A percentile compares a stretch with the other conserved stretches of the same genome.
These are phyloP conservation scores for Trichoplusia ni DNA, from an alignment of 1,140 invertebrate species.

Conservation along the genomic window DNA sequence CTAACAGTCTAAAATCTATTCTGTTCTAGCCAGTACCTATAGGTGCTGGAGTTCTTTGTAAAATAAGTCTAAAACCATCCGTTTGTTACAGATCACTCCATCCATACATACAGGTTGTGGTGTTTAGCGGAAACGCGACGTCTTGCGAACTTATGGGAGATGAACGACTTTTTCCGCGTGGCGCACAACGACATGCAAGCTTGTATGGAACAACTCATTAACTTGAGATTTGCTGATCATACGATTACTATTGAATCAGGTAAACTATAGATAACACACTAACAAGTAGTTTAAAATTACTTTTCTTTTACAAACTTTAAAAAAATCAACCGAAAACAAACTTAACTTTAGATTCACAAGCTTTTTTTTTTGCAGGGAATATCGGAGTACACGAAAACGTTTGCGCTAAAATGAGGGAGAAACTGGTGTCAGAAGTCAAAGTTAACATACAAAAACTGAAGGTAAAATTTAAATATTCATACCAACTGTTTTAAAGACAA, in stretches of 20 bases:
- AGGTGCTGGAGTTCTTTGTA: too few relatives aligned
- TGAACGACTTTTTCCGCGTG: constrained; percentile 85
- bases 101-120: constrained; percentile 89
- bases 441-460: constrained; percentile 87
- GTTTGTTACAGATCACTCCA: constrained; percentile 84
- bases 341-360: neutral
- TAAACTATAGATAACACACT: constrained; percentile 13
- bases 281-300: neutral
- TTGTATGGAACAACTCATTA: constrained; percentile 84
- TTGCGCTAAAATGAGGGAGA: constrained; percentile 89
- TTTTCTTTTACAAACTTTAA: too few relatives aligned
- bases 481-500: neutral
- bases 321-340: neutral
- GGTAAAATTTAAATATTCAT: constrained; percentile 81
- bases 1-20: too few relatives aligned
- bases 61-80: too few relatives aligned
- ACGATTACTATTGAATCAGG: constrained; percentile 78
- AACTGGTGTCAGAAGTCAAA: constrained; percentile 88
- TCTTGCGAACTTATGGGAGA: constrained; percentile 88
- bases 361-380: constrained; percentile 62
- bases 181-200: constrained; percentile 85
- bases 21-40: too few relatives aligned
- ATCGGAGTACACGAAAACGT: constrained; percentile 78
- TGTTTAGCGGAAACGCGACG: constrained; percentile 85
- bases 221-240: constrained; percentile 85